Evolutionary conservation across 2,113 vertebrate genomes (phyloP).

Genomic region (Meleagris gallopavo): DNA sequence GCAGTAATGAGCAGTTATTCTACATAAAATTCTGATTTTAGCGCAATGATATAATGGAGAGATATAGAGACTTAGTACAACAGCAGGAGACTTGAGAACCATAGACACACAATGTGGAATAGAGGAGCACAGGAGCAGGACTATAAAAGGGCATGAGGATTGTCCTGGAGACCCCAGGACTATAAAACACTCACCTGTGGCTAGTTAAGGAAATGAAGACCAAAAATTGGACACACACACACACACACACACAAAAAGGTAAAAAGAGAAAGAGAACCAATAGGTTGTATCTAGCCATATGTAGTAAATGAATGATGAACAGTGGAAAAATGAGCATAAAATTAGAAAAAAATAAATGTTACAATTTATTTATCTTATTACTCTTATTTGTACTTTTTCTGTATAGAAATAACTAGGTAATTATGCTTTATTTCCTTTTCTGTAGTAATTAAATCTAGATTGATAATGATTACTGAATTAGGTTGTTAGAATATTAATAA

Average conservation of each 20-base stretch:
- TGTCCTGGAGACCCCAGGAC: too few species aligned
- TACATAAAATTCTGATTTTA: background rate
- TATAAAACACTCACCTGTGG: rapidly evolving
- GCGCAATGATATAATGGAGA: background rate
- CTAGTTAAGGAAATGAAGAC: background rate
- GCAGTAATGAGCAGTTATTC: background rate
- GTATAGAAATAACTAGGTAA: background rate
- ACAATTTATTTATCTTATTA: background rate
- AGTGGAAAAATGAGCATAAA: background rate
- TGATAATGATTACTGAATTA: background rate
- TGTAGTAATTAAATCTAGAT: background rate
- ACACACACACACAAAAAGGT: too few species aligned
- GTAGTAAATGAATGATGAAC: background rate
- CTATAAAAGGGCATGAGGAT: background rate
- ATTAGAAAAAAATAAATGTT: background rate
- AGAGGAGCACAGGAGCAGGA: background rate
- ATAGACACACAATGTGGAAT: background rate
- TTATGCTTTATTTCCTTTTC: background rate
- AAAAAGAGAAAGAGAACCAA: background rate
- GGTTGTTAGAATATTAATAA: background rate
- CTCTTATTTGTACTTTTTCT: background rate
- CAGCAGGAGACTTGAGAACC: background rate
- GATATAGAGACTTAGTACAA: background rate
- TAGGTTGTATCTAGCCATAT: background rate
- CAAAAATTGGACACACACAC: too few species aligned